These are phyloP conservation scores for Gallinago stenura DNA, from an alignment of 2,797 vertebrate species.

Conservation along the genomic window DNA sequence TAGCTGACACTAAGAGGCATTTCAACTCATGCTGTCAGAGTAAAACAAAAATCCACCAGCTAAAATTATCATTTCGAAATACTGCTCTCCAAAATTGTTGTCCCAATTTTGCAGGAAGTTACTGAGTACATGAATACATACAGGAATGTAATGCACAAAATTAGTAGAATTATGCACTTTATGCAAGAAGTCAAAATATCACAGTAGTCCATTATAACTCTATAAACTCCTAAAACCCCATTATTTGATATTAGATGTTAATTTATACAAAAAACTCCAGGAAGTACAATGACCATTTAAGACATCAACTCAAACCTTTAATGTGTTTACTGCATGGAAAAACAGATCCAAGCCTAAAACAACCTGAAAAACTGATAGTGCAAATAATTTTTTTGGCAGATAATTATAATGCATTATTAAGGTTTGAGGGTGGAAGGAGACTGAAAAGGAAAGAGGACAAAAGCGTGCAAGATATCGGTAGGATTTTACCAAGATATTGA, in stretches of 20 bases:
- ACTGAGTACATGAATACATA: accelerated
- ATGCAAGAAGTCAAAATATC: background rate
- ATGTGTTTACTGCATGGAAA: accelerated
- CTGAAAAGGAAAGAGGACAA: background rate
- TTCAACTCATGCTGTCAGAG: accelerated
- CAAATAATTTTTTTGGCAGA: background rate
- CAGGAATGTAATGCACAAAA: background rate
- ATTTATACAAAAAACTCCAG: background rate
- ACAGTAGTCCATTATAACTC: background rate
- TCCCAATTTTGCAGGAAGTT: accelerated
- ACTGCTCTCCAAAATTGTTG: background rate
- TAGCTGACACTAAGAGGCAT: background rate
- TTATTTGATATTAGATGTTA: background rate
- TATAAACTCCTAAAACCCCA: accelerated
- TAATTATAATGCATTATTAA: background rate
- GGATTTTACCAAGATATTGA: background rate
- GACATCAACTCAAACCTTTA: background rate
- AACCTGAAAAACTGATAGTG: background rate
- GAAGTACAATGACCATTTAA: background rate
- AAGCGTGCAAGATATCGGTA: accelerated
- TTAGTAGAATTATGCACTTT: accelerated
- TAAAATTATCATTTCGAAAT: background rate
- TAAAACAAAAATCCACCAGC: background rate
- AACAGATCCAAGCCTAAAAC: background rate
- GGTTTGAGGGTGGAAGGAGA: no score